Base-by-base conservation (phyloP, 2,797 vertebrate species). In the Halcyon smyrnensis region DNA sequence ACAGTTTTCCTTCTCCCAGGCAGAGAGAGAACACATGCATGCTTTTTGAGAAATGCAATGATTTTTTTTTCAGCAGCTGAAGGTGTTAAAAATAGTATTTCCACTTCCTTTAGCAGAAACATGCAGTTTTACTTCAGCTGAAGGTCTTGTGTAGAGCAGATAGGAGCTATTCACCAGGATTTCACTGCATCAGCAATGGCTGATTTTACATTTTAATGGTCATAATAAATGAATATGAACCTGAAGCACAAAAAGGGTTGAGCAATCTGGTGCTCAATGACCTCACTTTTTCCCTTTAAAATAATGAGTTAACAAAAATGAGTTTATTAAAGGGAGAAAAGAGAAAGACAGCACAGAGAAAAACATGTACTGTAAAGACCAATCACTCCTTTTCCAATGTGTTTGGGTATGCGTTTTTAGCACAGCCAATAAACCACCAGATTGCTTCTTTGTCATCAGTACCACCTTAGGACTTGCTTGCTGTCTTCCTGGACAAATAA, bases 21-120 rank as follows among this genome's bases (percentile, higher is more conserved):
- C 50, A 68, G 21, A 64, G 28, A 37, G 8, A 56, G 43, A 80
- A 48, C 4, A 70, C 0, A 0, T 9, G 36, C n/a, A 54, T 59
- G 15, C 28, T 60, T 64, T 89, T 84, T 89, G 59, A 68, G 83
- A 82, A 87, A 57, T 19, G 12, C 32, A 71, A 0, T 54, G n/a
- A 34, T 12, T 92, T 17, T 94, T 13, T 89, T 77, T 90, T 75
- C 43, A 85, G 68, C n/a, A 69, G 9, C 19, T 63, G 32, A 64
- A 19, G 34, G 53, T 70, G 12, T 80, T 60, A 76, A 76, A 84
- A 90, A 17, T 30, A 56, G 30, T 59, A 74, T 88, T 12, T 74
- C 16, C 15, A 12, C 20, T 56, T 83, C 18, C 54, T 88, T 90
- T 46, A 65, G 15, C 25, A 76, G 69, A 62, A 83, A 70, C 11